Base-by-base conservation (phyloP, 2,113 vertebrate genomes). In the Xenopus borealis region DNA sequence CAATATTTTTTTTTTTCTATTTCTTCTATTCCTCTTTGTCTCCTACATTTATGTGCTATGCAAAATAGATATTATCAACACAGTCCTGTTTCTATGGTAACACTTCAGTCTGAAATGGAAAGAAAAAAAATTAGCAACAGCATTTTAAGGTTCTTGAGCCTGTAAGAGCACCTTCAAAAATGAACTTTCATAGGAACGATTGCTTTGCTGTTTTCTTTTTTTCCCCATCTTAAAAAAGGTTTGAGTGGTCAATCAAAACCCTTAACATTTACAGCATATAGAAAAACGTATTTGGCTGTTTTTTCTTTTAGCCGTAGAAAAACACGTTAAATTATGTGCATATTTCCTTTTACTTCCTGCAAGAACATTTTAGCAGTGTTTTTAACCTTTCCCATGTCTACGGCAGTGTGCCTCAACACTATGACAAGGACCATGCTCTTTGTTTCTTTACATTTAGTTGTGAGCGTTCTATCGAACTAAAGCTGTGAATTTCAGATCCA, bases 21-120 rank as follows among this genome's bases (percentile, higher is more conserved):
- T 84, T 83, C 72, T 75, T 53, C 47, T 75, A 19, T 20, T 59
- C 59, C 55, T 67, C 52, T 52, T n/a, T 52, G 12, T 23, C 66
- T 62, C 66, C 47, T 62, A 63, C 73, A 75, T 77, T 77, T 77
- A 77, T 77, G 74, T 77, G 74, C 74, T 77, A 77, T 77, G 74
- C 74, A 77, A 77, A 77, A 77, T 67, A 77, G 74, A 77, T 70
- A 70, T 77, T 61, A 77, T 77, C 74, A 77, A 70, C 74, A 69
- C 88, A 87, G 89, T 90, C 87, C 88, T 78, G 91, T 93, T 93
- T 88, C 91, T 89, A 92, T 93, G 89, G 91, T 91, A 92, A 93
- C 91, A 82, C 87, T 91, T 91, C 85, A 86, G 89, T 92, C 86
- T 88, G 90, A 89, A 91, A 88, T 86, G 88, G 87, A 86, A 85